These are phyloP conservation scores for Axis porcinus DNA, from an alignment of 2,113 vertebrate genomes.

Conservation along the genomic window DNA sequence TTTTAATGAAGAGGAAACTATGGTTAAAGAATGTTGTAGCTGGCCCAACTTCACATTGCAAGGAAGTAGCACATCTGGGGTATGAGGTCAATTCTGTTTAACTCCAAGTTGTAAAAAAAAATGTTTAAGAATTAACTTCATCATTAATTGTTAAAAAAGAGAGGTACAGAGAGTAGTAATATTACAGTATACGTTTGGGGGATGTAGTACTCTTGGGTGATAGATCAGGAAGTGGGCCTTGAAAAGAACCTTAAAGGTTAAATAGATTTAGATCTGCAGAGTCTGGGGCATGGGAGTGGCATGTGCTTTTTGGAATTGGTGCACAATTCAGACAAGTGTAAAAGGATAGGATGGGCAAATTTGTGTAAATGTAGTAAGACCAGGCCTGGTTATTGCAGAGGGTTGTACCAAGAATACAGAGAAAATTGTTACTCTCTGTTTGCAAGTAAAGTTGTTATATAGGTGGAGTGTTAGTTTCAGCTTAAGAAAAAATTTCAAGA, in stretches of 20 bases:
- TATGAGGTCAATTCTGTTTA: neutral
- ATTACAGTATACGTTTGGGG: neutral
- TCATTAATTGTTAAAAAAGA: neutral
- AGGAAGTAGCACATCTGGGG: neutral
- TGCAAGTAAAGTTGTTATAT: neutral
- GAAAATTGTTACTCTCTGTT: neutral
- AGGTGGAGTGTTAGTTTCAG: neutral
- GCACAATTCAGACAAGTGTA: neutral
- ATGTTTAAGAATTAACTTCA: neutral
- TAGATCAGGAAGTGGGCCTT: neutral
- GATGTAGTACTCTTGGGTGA: neutral
- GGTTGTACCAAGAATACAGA: neutral
- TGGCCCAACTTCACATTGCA: neutral
- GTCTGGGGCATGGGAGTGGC: neutral
- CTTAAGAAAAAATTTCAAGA: neutral
- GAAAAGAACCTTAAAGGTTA: neutral
- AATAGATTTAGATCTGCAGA: neutral
- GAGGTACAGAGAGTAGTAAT: neutral
- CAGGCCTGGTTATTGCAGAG: neutral
- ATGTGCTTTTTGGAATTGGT: neutral
- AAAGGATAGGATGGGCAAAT: neutral
- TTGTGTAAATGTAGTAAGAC: neutral
- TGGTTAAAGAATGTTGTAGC: neutral
- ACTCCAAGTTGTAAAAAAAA: neutral
- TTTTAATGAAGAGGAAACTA: conserved; percentile 27